A percentile compares a stretch with the other conserved stretches of the same genome.
phyloP scores from a whole-genome alignment of 1,140 invertebrate species.

The Acromyrmex echinatior region DNA sequence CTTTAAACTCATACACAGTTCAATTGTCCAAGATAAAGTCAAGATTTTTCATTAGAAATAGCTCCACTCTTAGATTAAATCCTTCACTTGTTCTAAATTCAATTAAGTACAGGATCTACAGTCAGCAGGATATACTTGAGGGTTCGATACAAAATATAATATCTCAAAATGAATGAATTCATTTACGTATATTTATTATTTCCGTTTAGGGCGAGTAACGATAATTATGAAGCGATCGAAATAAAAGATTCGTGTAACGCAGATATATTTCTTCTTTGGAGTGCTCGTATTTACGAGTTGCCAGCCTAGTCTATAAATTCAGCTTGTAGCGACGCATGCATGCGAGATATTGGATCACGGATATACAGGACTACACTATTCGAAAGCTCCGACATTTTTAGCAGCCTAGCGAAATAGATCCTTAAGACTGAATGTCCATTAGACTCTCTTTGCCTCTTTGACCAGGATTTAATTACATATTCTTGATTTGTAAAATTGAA shows the following conservation, averaged over 20 bases:
- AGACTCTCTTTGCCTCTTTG: neutral
- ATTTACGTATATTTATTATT: constrained; percentile 36
- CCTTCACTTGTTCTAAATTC: neutral
- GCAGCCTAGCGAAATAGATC: constrained; percentile 8
- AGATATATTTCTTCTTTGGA: constrained; percentile 22
- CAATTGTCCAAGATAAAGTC: neutral
- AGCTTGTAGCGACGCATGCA: constrained; percentile 52
- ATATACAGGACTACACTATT: constrained; percentile 49
- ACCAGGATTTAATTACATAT: neutral
- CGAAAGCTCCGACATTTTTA: constrained; percentile 46
- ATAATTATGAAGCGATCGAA: constrained; percentile 32
- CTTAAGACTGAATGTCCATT: constrained; percentile 6
- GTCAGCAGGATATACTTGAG: neutral
- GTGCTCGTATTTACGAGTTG: constrained; percentile 34
- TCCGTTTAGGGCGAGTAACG: constrained; percentile 16
- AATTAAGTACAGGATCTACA: constrained; percentile 1
- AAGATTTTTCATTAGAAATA: neutral
- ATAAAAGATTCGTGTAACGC: constrained; percentile 33
- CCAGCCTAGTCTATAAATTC: constrained; percentile 43
- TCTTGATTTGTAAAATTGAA: constrained; percentile 4
- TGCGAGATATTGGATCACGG: constrained; percentile 45
- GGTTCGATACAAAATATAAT: constrained; percentile 36
- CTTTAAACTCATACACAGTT: neutral
- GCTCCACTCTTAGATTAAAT: neutral
- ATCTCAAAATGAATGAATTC: constrained; percentile 31